These are phyloP conservation scores for Fukomys damarensis DNA, from an alignment of 2,113 vertebrate species.

Conservation along the genomic window DNA sequence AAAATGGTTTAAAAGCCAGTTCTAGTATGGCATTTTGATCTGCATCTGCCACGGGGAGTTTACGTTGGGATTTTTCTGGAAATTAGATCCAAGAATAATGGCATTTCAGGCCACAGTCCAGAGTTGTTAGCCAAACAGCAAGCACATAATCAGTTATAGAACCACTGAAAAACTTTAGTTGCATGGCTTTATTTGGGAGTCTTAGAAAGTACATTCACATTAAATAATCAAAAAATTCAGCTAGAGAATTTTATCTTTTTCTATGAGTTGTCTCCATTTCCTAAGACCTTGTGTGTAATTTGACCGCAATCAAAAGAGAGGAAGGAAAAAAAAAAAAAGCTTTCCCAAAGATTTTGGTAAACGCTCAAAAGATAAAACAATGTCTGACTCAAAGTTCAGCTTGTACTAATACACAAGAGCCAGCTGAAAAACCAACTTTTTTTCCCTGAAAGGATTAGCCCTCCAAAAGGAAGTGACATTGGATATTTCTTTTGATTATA, in stretches of 20 bases:
- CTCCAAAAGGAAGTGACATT: neutral
- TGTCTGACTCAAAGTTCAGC: neutral
- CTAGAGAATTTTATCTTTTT: neutral
- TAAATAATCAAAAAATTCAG: neutral
- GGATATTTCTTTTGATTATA: neutral
- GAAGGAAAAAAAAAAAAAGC: neutral
- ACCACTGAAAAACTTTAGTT: neutral
- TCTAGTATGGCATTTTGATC: slow-evolving; percentile 54
- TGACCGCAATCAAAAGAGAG: neutral
- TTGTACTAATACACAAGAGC: neutral
- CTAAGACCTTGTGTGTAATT: neutral
- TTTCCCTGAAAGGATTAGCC: neutral
- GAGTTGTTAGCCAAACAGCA: neutral
- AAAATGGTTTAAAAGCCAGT: slow-evolving; percentile 68
- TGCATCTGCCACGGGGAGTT: slow-evolving; percentile 9
- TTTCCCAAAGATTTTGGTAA: neutral
- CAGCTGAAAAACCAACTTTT: neutral
- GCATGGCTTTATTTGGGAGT: neutral
- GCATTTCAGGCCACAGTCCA: slow-evolving; percentile 27
- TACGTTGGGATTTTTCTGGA: slow-evolving; percentile 54
- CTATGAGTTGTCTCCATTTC: neutral
- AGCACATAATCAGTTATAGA: neutral
- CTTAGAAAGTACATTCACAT: slow-evolving; percentile 16
- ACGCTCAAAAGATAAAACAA: slow-evolving; percentile 23
- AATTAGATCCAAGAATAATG: slow-evolving; percentile 19